These are phyloP conservation scores for Tachycineta bicolor DNA, from an alignment of 2,113 vertebrate genomes.

Conservation along the genomic window DNA sequence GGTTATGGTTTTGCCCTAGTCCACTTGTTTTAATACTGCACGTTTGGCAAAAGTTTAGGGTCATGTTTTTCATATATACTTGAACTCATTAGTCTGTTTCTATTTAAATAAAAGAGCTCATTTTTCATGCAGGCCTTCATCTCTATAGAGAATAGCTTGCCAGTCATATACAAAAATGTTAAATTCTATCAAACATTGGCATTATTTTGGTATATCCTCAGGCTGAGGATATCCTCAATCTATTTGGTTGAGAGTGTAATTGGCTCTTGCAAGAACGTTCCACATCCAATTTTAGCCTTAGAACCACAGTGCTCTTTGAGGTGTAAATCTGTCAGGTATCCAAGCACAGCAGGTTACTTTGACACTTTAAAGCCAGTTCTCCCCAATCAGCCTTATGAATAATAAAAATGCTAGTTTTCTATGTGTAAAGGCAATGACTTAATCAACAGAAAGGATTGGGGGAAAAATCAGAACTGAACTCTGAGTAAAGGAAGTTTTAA, in stretches of 20 bases:
- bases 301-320: not conserved
- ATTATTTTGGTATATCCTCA: not conserved
- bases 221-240: not conserved
- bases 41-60: constrained; percentile 2
- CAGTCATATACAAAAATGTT: not conserved
- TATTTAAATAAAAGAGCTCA: constrained; percentile 40
- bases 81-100: constrained; percentile 33
- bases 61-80: constrained; percentile 48
- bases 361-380: constrained; percentile 1
- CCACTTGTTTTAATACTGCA: not conserved
- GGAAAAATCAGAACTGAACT: not conserved
- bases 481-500: not conserved
- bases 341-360: constrained; percentile 18
- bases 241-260: constrained; percentile 24
- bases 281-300: constrained; percentile 37
- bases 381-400: not conserved
- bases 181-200: not conserved
- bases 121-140: constrained; percentile 41
- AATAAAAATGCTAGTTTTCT: not conserved
- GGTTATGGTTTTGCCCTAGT: not conserved
- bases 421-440: not conserved
- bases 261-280: not conserved
- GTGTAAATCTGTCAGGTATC: constrained; percentile 50
- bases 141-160: not conserved
- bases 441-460: not conserved